A percentile compares a stretch with the other conserved stretches of the same genome.
phyloP scores from a whole-genome alignment of 1,140 invertebrate genomes.

The Scaptomyza pallida region DNA sequence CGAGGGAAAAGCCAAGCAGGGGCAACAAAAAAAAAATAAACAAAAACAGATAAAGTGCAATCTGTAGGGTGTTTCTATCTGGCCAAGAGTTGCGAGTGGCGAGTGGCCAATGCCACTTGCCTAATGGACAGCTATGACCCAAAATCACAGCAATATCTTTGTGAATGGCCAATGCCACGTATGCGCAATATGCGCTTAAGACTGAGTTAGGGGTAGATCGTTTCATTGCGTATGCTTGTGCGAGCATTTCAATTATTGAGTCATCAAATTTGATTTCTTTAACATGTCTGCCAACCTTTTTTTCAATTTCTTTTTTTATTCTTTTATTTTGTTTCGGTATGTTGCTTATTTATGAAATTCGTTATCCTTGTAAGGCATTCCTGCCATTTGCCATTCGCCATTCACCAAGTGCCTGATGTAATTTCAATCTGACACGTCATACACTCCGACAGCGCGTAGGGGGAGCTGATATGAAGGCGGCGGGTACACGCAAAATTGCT shows the following conservation, averaged over 20 bases:
- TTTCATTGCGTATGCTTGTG: constrained; percentile 58
- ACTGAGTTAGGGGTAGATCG: background rate
- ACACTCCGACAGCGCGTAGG: constrained; percentile 20
- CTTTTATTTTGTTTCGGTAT: constrained; percentile 20
- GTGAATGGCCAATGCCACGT: constrained; percentile 32
- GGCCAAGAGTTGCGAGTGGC: background rate
- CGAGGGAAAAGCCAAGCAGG: background rate
- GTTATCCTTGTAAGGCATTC: constrained; percentile 59
- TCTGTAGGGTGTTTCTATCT: background rate
- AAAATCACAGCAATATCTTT: constrained; percentile 11
- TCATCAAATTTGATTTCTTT: constrained; percentile 80
- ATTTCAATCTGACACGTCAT: constrained; percentile 79
- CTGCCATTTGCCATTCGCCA: constrained; percentile 44
- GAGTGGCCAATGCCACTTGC: background rate
- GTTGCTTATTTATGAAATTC: constrained; percentile 69
- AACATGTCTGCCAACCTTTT: constrained; percentile 45
- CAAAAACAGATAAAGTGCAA: constrained; percentile 7
- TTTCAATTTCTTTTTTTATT: constrained; percentile 56
- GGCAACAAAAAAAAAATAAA: too few relatives aligned
- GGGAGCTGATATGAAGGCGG: constrained; percentile 2
- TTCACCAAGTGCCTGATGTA: constrained; percentile 74
- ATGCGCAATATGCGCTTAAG: constrained; percentile 34
- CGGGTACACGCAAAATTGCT: constrained; percentile 70
- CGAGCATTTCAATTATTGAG: constrained; percentile 76
- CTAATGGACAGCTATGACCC: background rate